Conservation (phyloP, 2,888 invertebrate genomes). For the Lymantria monacha region DNA sequence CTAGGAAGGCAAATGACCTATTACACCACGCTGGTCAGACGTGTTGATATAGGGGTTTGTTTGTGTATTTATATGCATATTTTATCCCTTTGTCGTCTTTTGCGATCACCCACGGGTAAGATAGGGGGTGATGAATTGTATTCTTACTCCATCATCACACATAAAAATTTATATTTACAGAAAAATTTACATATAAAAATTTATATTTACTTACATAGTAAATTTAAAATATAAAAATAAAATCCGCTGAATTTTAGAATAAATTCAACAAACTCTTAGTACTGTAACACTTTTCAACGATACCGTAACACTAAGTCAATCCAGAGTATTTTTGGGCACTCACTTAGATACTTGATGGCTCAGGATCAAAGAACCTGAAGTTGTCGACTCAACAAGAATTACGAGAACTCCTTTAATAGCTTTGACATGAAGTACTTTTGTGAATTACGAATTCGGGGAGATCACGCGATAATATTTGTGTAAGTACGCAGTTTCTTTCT, state of each 20-base stretch:
- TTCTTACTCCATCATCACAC: too few species aligned
- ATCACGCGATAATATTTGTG: slow-evolving; percentile 21
- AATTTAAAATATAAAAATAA: too few species aligned
- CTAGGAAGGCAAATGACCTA: too few species aligned
- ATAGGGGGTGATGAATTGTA: too few species aligned
- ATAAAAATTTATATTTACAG: too few species aligned
- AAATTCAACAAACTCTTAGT: slow-evolving; percentile 27
- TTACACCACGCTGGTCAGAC: too few species aligned
- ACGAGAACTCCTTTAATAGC: slow-evolving; percentile 34
- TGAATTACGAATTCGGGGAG: slow-evolving; percentile 28
- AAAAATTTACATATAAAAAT: too few species aligned
- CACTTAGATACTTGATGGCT: slow-evolving; percentile 60
- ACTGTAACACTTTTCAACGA: slow-evolving; percentile 39
- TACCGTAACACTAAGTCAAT: slow-evolving; percentile 13
- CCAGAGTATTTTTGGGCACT: slow-evolving; percentile 50
- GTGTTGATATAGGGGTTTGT: too few species aligned
- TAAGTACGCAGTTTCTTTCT: slow-evolving; percentile 8
- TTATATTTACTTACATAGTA: too few species aligned
- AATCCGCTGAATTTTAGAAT: slow-evolving; percentile 32
- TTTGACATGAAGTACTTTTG: slow-evolving; percentile 24
- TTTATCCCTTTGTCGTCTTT: too few species aligned
- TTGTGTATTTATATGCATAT: too few species aligned
- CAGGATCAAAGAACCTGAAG: slow-evolving; percentile 58
- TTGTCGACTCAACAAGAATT: slow-evolving; percentile 39
- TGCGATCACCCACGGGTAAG: too few species aligned